Evolutionary conservation across 2,113 vertebrate species (phyloP).

Genomic region (Lontra canadensis): DNA sequence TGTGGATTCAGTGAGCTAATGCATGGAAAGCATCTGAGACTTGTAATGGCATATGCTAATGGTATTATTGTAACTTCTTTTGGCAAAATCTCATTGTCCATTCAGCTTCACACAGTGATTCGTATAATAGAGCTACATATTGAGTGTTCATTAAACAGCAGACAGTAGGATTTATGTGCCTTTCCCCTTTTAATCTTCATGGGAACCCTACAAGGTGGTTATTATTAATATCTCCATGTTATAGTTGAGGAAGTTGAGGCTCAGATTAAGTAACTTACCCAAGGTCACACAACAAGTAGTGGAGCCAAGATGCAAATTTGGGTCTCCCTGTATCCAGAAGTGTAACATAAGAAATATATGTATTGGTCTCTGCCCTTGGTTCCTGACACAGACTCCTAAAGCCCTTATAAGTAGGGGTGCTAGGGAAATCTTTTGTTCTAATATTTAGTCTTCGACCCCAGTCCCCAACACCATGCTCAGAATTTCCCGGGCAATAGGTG

Average conservation of each 20-base stretch:
- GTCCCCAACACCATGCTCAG: not conserved
- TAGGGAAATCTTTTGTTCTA: not conserved
- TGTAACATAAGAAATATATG: not conserved
- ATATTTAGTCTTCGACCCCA: not conserved
- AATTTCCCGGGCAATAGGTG: not conserved
- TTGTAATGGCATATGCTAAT: not conserved
- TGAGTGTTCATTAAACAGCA: not conserved
- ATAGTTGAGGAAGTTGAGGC: not conserved
- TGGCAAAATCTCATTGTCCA: not conserved
- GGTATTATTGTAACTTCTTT: not conserved
- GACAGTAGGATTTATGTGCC: not conserved
- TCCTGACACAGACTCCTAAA: not conserved
- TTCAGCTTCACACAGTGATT: not conserved
- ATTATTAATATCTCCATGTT: not conserved
- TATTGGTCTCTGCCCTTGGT: not conserved
- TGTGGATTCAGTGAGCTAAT: not conserved
- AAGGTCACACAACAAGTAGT: not conserved
- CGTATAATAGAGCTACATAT: not conserved
- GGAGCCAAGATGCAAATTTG: not conserved
- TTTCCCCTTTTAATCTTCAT: not conserved
- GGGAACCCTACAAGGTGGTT: not conserved
- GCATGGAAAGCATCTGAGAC: not conserved
- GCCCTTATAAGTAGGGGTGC: not conserved
- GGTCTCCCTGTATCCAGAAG: not conserved
- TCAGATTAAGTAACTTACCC: not conserved